phyloP scores from a whole-genome alignment of 1,140 invertebrate genomes.

The Choristoneura fumiferana region DNA sequence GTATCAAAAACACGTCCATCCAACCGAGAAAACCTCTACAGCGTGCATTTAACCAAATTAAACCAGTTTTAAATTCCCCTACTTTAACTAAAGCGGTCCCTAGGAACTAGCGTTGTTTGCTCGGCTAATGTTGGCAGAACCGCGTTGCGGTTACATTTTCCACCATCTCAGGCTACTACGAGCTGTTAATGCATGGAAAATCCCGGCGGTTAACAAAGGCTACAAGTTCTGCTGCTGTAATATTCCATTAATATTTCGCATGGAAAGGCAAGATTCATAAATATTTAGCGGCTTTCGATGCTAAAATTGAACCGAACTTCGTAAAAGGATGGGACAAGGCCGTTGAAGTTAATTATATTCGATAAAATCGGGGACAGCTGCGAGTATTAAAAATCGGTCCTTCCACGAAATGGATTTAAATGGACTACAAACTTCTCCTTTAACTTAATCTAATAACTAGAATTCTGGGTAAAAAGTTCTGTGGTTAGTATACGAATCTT shows the following conservation, averaged over 20 bases:
- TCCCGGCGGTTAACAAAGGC: slow-evolving; percentile 10
- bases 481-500: too few species aligned
- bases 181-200: slow-evolving; percentile 14
- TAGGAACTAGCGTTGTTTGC: background rate
- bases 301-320: background rate
- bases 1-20: too few species aligned
- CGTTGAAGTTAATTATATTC: too few species aligned
- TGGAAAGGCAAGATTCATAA: background rate
- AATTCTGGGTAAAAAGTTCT: too few species aligned
- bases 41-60: background rate
- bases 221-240: slow-evolving; percentile 4
- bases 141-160: background rate
- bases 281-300: slow-evolving; percentile 1
- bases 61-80: slow-evolving; percentile 7
- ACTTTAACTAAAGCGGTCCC: slow-evolving; percentile 4
- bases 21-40: too few species aligned
- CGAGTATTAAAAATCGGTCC: too few species aligned
- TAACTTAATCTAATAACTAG: too few species aligned
- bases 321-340: too few species aligned
- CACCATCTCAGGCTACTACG: background rate
- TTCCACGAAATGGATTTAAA: too few species aligned
- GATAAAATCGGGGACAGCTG: too few species aligned
- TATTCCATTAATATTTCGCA: slow-evolving; percentile 18
- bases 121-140: background rate
- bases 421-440: too few species aligned